These are phyloP conservation scores for Micropoecilia bifurca DNA, from an alignment of 2,797 vertebrate genomes.

Conservation along the genomic window DNA sequence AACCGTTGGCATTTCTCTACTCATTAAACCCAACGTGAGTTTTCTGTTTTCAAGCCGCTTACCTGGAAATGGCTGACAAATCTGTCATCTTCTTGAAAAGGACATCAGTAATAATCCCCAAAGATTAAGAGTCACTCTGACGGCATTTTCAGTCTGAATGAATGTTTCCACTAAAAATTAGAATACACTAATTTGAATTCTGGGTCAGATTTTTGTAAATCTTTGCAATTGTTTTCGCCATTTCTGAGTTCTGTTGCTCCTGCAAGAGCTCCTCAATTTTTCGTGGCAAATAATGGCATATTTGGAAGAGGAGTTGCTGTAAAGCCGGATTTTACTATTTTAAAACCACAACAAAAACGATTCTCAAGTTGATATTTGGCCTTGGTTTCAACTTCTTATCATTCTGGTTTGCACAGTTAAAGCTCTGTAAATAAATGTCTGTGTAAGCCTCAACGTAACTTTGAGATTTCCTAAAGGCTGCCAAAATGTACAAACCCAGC, in stretches of 20 bases:
- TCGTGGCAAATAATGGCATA: not conserved
- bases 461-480: not conserved
- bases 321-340: not conserved
- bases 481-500: not conserved
- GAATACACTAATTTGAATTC: not conserved
- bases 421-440: not conserved
- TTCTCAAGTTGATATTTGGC: not conserved
- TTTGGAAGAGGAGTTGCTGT: not conserved
- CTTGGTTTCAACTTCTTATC: not conserved
- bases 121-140: not conserved
- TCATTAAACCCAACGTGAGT: not conserved
- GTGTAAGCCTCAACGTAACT: not conserved
- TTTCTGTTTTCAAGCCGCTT: not conserved
- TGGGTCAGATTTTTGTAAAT: not conserved
- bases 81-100: not conserved
- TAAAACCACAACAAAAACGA: not conserved
- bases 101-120: not conserved
- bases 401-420: not conserved
- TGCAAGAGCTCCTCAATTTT: not conserved
- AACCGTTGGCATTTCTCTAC: not conserved
- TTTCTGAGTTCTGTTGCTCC: not conserved
- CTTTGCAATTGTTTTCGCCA: not conserved
- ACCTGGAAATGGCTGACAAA: not conserved
- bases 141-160: not conserved
- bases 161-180: too few species aligned